Base-by-base conservation (phyloP, 2,113 vertebrate species). In the Galemys pyrenaicus region DNA sequence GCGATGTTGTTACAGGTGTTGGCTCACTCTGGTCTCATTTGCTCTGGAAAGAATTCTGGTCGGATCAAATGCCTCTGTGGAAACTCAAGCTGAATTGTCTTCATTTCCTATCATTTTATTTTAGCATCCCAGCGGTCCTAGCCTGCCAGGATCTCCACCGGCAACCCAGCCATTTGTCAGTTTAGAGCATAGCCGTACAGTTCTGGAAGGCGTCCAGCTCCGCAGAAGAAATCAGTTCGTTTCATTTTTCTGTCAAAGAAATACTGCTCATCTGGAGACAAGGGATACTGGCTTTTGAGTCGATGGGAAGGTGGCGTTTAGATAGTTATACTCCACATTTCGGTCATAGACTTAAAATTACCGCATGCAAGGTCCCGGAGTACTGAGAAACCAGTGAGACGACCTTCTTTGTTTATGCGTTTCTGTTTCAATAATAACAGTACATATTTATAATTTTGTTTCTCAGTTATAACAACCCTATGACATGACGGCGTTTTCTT, bases 1-100 rank as follows among this genome's bases (percentile, higher is more conserved):
- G 41, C 60, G 30, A 73, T 98, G 95, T 97, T 97, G 96, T 98
- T 97, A 87, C 96, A 97, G 98, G 97, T 98, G 97, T 89, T 0
- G 24, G 49, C 75, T 90, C 46, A 0, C 83, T 62, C 77, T 2
- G 0, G 70, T 73, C 67, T 88, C 3, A 0, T 95, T 95, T 4
- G 3, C 95, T 96, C 96, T 94, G 12, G 32, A 85, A 83, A 49
- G 87, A 60, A 95, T 78, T 70, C 85, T 79, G 73, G 49, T 96
- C 56, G 0, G 54, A 80, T 89, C 88, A 81, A 91, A 74, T 0
- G 0, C 71, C 96, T 80, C 97, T 85, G 62, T 89, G 95, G 97
- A 98, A 98, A 98, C 79, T 62, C 60, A 87, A 97, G 97, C 94
- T 97, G 95, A 82, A 44, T 85, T 89, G 78, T 95, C 97, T 93